Evolutionary conservation across 2,113 vertebrate genomes (phyloP).

Genomic region (Lathamus discolor): DNA sequence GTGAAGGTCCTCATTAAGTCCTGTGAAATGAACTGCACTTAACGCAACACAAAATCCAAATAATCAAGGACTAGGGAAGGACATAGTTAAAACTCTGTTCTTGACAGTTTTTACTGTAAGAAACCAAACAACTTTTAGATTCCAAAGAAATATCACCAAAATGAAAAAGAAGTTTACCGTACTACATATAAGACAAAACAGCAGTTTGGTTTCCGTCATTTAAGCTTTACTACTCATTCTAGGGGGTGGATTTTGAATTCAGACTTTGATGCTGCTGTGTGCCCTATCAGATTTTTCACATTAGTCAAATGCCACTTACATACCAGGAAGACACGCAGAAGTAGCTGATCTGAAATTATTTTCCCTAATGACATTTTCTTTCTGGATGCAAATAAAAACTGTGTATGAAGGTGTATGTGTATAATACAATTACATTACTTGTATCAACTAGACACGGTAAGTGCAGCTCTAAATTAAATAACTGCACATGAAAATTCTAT

Average conservation of each 20-base stretch:
- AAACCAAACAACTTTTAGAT: neutral
- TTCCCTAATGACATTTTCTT: constrained; percentile 4
- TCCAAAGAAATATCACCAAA: neutral
- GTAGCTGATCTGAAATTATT: neutral
- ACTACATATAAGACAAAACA: neutral
- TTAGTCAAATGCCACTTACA: neutral
- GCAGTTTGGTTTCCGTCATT: neutral
- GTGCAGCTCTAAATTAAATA: neutral
- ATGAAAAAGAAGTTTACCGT: neutral
- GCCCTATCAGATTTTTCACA: neutral
- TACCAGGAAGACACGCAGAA: neutral
- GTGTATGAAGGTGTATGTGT: neutral
- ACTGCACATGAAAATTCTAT: neutral
- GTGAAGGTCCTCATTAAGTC: neutral
- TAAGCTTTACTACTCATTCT: neutral
- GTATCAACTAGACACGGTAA: neutral
- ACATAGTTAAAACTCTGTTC: neutral
- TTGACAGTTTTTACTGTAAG: neutral
- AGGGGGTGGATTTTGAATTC: neutral
- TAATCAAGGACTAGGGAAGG: neutral
- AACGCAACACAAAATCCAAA: neutral
- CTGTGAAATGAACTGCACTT: neutral
- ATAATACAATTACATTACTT: neutral
- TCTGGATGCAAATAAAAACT: constrained; percentile 15
- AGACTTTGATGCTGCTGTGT: neutral